These are phyloP conservation scores for Haplochromis vanheusdeni DNA, from an alignment of 2,113 vertebrate genomes.

Conservation along the genomic window DNA sequence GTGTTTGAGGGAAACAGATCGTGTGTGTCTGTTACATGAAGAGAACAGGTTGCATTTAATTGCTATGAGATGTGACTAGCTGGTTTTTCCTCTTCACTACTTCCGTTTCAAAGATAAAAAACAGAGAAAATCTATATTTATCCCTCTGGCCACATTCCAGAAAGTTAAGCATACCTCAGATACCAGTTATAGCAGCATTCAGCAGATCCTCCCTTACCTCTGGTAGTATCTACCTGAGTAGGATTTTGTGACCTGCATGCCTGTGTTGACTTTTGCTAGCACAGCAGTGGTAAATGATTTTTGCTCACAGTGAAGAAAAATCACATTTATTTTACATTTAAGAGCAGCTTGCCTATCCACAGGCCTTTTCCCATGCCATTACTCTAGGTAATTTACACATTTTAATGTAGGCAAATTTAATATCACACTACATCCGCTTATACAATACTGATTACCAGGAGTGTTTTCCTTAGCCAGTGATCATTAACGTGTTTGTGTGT, in stretches of 20 bases:
- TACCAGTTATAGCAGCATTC: not conserved
- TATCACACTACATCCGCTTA: not conserved
- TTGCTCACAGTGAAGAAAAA: not conserved
- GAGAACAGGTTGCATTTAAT: not conserved
- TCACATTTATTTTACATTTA: not conserved
- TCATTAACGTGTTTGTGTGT: not conserved
- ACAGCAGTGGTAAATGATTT: not conserved
- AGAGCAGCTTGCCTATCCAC: not conserved
- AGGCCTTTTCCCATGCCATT: not conserved
- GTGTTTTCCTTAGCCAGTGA: not conserved
- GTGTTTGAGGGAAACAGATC: not conserved
- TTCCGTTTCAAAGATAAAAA: fast-evolving
- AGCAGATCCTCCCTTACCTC: not conserved
- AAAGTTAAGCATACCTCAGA: not conserved
- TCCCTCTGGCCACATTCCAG: not conserved
- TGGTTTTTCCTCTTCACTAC: not conserved
- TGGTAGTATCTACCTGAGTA: not conserved
- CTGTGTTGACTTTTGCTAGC: not conserved
- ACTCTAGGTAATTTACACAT: not conserved
- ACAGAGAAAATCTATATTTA: not conserved
- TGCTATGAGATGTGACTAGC: not conserved
- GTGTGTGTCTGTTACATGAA: not conserved
- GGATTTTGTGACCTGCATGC: not conserved
- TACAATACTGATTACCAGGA: not conserved
- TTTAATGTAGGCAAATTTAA: not conserved